Evolutionary conservation across 2,797 vertebrate genomes (phyloP).

Genomic region (Melanotaenia boesemani): DNA sequence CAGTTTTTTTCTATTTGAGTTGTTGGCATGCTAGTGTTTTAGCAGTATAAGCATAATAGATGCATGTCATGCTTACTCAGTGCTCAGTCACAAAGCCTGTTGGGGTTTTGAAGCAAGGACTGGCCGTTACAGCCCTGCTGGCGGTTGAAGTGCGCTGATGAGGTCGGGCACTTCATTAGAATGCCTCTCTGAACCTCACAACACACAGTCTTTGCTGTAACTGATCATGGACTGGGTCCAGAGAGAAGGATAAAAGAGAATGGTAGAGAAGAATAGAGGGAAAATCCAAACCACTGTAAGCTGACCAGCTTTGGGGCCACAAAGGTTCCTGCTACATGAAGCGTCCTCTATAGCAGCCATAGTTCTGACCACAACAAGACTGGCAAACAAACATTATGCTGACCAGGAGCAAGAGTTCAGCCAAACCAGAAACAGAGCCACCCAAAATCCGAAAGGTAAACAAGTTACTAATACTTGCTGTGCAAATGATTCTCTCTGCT

Average conservation of each 20-base stretch:
- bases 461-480: slow-evolving; percentile 42
- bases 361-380: slow-evolving; percentile 25
- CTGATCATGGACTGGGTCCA: slow-evolving; percentile 70
- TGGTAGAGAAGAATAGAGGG: slow-evolving; percentile 42
- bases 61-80: slow-evolving; percentile 34
- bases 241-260: slow-evolving; percentile 56
- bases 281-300: slow-evolving; percentile 73
- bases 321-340: slow-evolving; percentile 25
- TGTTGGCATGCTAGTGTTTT: background rate
- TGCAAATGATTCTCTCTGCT: slow-evolving; percentile 32
- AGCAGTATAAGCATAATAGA: slow-evolving; percentile 5
- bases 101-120: slow-evolving; percentile 44
- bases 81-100: slow-evolving; percentile 53
- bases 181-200: slow-evolving; percentile 55
- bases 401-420: slow-evolving; percentile 73
- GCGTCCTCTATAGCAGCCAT: slow-evolving; percentile 31
- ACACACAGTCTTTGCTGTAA: slow-evolving; percentile 72
- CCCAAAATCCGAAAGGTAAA: slow-evolving; percentile 53
- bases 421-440: slow-evolving; percentile 62
- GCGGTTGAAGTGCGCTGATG: slow-evolving; percentile 59
- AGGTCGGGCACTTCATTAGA: slow-evolving; percentile 70
- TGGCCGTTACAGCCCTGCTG: slow-evolving; percentile 52
- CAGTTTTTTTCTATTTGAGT: fast-evolving
- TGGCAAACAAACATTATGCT: slow-evolving; percentile 65
- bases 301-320: slow-evolving; percentile 49